Evolutionary conservation across 1,140 invertebrate species (phyloP).

Genomic region (Lepidostoma basale): DNA sequence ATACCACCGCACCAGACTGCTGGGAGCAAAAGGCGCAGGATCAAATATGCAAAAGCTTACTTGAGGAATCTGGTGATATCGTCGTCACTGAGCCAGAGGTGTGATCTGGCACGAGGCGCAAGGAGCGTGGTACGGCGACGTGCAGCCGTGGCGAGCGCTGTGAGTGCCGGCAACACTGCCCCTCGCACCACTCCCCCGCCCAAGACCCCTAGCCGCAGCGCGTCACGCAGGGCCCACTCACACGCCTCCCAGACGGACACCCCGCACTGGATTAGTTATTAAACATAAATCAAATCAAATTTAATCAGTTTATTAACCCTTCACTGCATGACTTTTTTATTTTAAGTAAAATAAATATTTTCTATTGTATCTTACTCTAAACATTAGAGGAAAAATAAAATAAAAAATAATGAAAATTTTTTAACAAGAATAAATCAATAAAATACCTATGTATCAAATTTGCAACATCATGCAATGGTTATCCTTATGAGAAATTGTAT

Average conservation of each 20-base stretch:
- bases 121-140: conserved; percentile 72
- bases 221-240: conserved; percentile 33
- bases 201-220: conserved; percentile 19
- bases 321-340: too few relatives aligned
- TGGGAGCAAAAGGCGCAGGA: background rate
- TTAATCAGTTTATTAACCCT: background rate
- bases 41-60: conserved; percentile 52
- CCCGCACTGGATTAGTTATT: conserved; percentile 32
- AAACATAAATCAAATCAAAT: background rate
- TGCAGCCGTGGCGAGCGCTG: conserved; percentile 22
- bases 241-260: conserved; percentile 40
- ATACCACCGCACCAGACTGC: too few relatives aligned
- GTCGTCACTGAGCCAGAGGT: conserved; percentile 92
- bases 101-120: conserved; percentile 78
- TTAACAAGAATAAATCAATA: background rate
- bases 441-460: too few relatives aligned
- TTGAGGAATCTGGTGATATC: conserved; percentile 91
- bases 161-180: conserved; percentile 31
- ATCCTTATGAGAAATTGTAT: too few relatives aligned
- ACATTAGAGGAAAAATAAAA: background rate
- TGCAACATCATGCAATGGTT: too few relatives aligned
- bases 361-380: too few relatives aligned
- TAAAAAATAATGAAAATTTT: background rate
- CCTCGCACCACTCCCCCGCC: conserved; percentile 35
- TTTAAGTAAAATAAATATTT: too few relatives aligned